Evolutionary conservation across 2,113 vertebrate genomes (phyloP), one percentile per base, ranked within the genome.

Genomic region (Heterotilapia buettikoferi): DNA sequence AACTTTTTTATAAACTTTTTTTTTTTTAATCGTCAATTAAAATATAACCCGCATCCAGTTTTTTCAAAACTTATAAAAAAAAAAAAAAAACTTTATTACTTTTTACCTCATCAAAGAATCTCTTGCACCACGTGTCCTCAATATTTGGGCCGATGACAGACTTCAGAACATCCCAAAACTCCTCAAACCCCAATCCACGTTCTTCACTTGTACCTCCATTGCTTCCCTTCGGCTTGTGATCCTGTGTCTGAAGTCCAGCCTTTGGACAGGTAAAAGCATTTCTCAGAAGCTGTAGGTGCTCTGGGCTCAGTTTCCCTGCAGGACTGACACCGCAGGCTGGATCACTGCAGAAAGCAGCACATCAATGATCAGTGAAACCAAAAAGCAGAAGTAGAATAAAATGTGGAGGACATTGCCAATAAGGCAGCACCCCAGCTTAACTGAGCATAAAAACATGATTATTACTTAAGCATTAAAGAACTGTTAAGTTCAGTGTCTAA

Each of bases 41-140:
- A 59, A 45, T 61, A 26, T 61, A 61, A 61, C 7, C 24, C 1
- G 3, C 0, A 29, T 50, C 24, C 73, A 52, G 9, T 47, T 80
- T 40, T 38, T 24, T n/a, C 18, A 45, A 61, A 5, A 61, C 6
- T 80, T 36, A 5, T 63, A 8, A 6, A 36, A n/a, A 36, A 36
- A n/a, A 36, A 36, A 53, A 13, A 36, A 14, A 2, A 45, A 2
- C 19, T 78, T 40, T 31, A 18, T 85, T 29, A 66, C 4, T 81
- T n/a, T 73, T 86, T 76, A 94, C 95, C 93, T 96, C 94, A 66
- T 33, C 90, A 85, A 96, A 94, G 61, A 96, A 93, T 83, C 91
- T 84, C 52, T 92, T 90, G 18, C 91, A 90, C 84, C 93, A 93
- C 2, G 24, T 54, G 40, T 82, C 86, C 45, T 88, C 57, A 45